Percentiles rank a stretch among this genome's conserved stretches.
phyloP scores from a whole-genome alignment of 2,113 vertebrate genomes.

The Euleptes europaea region DNA sequence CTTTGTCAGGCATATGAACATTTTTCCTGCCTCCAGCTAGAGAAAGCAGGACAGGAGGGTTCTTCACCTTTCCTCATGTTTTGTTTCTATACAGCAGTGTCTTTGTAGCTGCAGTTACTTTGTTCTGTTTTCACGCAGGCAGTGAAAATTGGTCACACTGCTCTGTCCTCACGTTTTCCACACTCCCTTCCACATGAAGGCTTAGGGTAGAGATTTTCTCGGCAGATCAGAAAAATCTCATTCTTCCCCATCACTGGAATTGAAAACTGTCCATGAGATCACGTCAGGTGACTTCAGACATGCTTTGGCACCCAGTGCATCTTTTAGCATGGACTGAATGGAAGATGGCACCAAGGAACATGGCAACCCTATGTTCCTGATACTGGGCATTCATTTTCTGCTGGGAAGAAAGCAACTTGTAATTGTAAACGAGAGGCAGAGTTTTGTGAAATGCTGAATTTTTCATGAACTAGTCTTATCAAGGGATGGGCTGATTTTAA shows the following conservation, averaged over 20 bases:
- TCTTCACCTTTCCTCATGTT: accelerated
- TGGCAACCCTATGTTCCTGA: neutral
- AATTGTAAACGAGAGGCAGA: neutral
- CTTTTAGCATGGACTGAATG: accelerated
- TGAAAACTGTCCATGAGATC: neutral
- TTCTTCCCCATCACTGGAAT: neutral
- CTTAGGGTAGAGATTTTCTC: neutral
- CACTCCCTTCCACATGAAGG: accelerated
- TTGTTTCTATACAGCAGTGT: neutral
- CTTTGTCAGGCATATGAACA: neutral
- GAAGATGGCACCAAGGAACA: neutral
- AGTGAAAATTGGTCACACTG: neutral
- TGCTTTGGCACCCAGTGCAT: neutral
- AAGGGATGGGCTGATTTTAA: neutral
- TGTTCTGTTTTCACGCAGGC: accelerated
- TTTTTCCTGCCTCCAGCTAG: neutral
- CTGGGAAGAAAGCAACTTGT: neutral
- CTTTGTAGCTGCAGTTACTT: accelerated
- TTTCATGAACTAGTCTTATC: neutral
- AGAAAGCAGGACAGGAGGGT: neutral
- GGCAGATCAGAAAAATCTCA: neutral
- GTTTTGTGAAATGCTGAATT: accelerated
- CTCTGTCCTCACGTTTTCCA: neutral
- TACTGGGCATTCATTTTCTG: neutral
- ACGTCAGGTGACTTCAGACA: neutral